phyloP scores from a whole-genome alignment of 1,140 invertebrate species.

The Oedothorax gibbosus region DNA sequence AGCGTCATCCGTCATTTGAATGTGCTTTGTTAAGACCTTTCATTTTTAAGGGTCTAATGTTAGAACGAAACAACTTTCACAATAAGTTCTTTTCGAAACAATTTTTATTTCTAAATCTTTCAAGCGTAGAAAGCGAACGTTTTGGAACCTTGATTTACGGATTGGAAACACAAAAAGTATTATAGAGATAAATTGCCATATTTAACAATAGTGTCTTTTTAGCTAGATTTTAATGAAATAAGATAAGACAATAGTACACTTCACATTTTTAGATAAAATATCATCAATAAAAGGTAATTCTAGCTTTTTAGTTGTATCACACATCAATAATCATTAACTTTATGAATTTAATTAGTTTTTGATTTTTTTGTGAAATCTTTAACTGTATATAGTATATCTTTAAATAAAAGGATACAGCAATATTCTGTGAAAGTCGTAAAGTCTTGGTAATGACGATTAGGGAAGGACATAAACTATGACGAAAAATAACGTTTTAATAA shows the following conservation, averaged over 20 bases:
- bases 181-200: not conserved
- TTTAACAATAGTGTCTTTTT: no score
- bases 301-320: no score
- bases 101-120: not conserved
- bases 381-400: no score
- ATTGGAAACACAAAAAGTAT: not conserved
- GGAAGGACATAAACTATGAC: conserved; percentile 74
- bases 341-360: no score
- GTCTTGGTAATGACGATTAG: conserved; percentile 76
- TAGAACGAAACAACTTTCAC: not conserved
- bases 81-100: not conserved
- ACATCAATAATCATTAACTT: no score
- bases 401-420: conserved; percentile 71
- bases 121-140: not conserved
- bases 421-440: conserved; percentile 77
- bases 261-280: no score
- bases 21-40: not conserved
- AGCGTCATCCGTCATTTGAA: not conserved
- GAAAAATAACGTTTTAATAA: not conserved
- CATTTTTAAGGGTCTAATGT: not conserved
- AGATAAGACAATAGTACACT: no score
- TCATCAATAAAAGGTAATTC: no score
- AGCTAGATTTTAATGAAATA: no score
- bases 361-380: no score
- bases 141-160: not conserved